Evolutionary conservation across 2,113 vertebrate genomes (phyloP).

Genomic region (Isichthys henryi): DNA sequence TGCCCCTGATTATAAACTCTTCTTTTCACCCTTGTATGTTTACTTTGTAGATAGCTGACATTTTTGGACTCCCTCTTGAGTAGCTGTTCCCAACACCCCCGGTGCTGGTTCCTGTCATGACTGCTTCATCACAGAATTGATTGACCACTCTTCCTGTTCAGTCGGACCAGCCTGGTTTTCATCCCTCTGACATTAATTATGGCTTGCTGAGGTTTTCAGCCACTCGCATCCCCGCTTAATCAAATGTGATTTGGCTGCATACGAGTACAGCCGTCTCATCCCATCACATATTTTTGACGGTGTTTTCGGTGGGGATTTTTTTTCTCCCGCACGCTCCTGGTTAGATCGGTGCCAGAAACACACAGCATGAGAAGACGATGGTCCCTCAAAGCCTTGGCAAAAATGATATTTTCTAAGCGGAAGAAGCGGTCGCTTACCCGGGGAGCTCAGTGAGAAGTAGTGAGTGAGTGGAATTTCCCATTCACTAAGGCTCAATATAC

Average conservation of each 20-base stretch:
- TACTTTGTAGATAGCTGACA: not conserved
- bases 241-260: constrained; percentile 48
- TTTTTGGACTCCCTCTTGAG: not conserved
- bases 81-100: not conserved
- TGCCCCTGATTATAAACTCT: not conserved
- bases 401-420: not conserved
- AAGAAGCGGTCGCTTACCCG: not conserved
- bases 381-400: not conserved
- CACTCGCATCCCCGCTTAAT: constrained; percentile 45
- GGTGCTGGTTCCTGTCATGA: not conserved
- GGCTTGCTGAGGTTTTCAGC: constrained; percentile 52
- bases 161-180: constrained; percentile 42
- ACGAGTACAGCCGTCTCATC: constrained; percentile 45
- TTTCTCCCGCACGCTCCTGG: constrained; percentile 25
- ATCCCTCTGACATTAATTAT: constrained; percentile 67
- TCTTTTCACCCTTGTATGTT: not conserved
- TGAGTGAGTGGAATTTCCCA: not conserved
- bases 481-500: not conserved
- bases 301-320: constrained; percentile 52
- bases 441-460: not conserved
- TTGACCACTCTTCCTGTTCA: constrained; percentile 53
- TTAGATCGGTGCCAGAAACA: no score
- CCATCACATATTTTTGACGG: constrained; percentile 58
- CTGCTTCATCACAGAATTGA: constrained; percentile 45
- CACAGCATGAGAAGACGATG: not conserved